phyloP scores from a whole-genome alignment of 2,888 invertebrate genomes.

The Clusia tigrina region DNA sequence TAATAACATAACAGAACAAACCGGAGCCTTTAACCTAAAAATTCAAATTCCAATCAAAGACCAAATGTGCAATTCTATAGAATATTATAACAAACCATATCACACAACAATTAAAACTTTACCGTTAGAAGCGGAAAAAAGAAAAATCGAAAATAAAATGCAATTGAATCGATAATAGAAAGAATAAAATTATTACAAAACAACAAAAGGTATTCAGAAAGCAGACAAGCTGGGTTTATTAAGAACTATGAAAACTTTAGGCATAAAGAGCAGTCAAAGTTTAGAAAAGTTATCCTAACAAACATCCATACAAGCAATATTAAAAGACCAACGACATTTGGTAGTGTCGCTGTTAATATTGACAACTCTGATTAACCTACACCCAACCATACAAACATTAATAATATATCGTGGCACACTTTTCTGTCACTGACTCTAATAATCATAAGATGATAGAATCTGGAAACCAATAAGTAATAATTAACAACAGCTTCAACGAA shows the following conservation, averaged over 20 bases:
- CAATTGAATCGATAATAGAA: too few species aligned
- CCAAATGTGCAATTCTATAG: too few species aligned
- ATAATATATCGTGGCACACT: neutral
- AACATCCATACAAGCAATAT: slow-evolving; percentile 11
- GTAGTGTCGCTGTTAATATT: neutral
- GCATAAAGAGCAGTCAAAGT: slow-evolving; percentile 18
- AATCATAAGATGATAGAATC: neutral
- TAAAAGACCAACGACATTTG: slow-evolving; percentile 23
- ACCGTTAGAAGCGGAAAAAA: too few species aligned
- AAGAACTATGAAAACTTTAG: slow-evolving; percentile 18
- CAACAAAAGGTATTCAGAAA: slow-evolving; percentile 15
- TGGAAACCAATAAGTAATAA: neutral
- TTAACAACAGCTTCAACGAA: neutral
- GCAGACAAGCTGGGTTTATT: slow-evolving; percentile 2
- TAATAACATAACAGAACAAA: too few species aligned
- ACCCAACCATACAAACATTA: neutral
- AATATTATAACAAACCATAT: too few species aligned
- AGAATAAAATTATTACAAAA: too few species aligned
- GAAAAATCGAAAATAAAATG: too few species aligned
- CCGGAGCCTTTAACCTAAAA: too few species aligned
- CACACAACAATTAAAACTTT: too few species aligned
- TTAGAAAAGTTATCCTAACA: slow-evolving; percentile 12
- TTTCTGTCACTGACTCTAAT: neutral
- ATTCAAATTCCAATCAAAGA: too few species aligned
- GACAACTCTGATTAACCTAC: neutral